A percentile compares a stretch with the other conserved stretches of the same genome.
Evolutionary conservation across 1,140 invertebrate genomes (phyloP).

Genomic region (Penaeus chinensis): DNA sequence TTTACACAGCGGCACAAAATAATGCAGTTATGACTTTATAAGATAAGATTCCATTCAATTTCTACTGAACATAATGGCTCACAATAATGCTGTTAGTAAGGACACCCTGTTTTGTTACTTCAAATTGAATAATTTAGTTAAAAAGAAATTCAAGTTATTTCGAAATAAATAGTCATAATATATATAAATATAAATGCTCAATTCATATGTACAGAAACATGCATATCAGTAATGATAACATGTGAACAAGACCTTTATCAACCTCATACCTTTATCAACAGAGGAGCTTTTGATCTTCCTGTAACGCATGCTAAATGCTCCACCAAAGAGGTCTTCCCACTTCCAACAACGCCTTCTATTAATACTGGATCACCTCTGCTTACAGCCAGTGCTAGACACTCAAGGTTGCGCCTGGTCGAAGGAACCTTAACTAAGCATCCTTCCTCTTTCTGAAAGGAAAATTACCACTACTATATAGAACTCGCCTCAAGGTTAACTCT

Average conservation of each 20-base stretch:
- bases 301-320: conserved; percentile 87
- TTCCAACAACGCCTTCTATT: conserved; percentile 90
- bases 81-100: too few species aligned
- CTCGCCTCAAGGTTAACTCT: too few species aligned
- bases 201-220: not conserved
- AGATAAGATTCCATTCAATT: too few species aligned
- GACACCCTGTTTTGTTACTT: too few species aligned
- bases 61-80: too few species aligned
- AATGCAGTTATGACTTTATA: too few species aligned
- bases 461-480: not conserved
- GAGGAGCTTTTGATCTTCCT: conserved; percentile 71
- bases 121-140: too few species aligned
- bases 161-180: too few species aligned
- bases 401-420: conserved; percentile 47
- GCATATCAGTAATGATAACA: not conserved
- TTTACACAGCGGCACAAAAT: too few species aligned
- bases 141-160: too few species aligned
- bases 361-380: conserved; percentile 82
- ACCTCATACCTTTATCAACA: conserved; percentile 67
- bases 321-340: conserved; percentile 92
- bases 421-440: conserved; percentile 36
- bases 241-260: conserved; percentile 65
- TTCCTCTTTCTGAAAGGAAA: conserved; percentile 25
- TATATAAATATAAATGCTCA: too few species aligned
- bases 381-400: conserved; percentile 78